Base-by-base conservation (phyloP, 2,797 vertebrate genomes). In the Chelmon rostratus region DNA sequence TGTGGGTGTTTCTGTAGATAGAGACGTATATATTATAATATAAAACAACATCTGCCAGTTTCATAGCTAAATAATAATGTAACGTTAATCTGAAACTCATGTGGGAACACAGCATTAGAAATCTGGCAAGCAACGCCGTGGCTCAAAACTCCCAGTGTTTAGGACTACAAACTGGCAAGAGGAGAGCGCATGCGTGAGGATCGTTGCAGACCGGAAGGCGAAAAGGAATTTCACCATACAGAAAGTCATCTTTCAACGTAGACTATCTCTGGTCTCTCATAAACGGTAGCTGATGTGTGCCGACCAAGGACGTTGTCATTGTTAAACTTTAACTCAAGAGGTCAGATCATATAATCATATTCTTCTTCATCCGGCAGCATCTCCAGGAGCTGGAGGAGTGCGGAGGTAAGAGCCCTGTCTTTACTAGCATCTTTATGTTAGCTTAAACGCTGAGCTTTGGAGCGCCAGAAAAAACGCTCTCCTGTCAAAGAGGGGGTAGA, bases 281-380 rank as follows among this genome's bases (percentile, higher is more conserved):
- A 23, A 72, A 31, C 23, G 12, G 13, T 31, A 7, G 38, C 19
- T 16, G 0, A 59, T 12, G 4, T n/a, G 2, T 2, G 8, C n/a
- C 19, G 8, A 2, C 7, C 4, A 44, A 77, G 58, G 70, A 80
- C 81, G 16, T 33, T 0, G 0, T 1, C 21, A 52, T n/a, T 0
- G 88, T 87, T 78, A 81, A 91, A 73, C 31, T 80, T 77, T 25
- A 85, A 88, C 84, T 11, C 0, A 2, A 3, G 53, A 28, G 37
- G 31, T 15, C 37, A 1, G 11, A 47, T 46, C 0, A 16, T 37
- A 2, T 3, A 2, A 28, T 15, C 0, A 7, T 5, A 6, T 33
- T n/a, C 0, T 46, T 33, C 70, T 21, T 21, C 8, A 44, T 21
- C 16, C 1, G 2, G 52, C 59, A 80, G 79, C 77, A 88, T 88